Evolutionary conservation across 2,113 vertebrate genomes (phyloP).

Genomic region (Cynopterus brachyotis): DNA sequence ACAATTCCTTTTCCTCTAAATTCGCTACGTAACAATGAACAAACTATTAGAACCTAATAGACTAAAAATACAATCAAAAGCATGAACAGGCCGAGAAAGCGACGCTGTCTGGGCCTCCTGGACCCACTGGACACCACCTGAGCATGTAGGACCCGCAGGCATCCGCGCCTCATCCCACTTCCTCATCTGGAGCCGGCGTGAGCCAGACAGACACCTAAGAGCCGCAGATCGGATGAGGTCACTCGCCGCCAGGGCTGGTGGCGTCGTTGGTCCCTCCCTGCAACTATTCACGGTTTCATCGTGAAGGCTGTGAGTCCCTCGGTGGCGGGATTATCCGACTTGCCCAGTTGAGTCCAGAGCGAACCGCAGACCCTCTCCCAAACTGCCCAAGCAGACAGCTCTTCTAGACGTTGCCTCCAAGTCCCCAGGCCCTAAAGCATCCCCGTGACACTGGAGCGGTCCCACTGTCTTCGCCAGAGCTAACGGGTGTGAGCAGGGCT

Average conservation of each 20-base stretch:
- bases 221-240: background rate
- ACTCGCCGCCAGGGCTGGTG: background rate
- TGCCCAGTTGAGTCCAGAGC: background rate
- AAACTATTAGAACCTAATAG: background rate
- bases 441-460: background rate
- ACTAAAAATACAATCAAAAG: background rate
- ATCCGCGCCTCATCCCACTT: background rate
- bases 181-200: background rate
- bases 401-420: background rate
- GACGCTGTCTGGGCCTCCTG: background rate
- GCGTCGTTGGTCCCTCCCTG: background rate
- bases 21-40: background rate
- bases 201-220: background rate
- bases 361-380: background rate
- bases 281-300: background rate
- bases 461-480: background rate
- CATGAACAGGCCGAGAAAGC: background rate
- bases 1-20: background rate
- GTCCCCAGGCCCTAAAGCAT: background rate
- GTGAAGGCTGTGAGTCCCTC: background rate
- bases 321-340: background rate
- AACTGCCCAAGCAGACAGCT: background rate
- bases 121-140: background rate
- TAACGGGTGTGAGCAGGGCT: background rate
- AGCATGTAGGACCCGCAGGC: background rate